Evolutionary conservation across 2,888 invertebrate genomes (phyloP).

Genomic region (Hemithea aestivaria): DNA sequence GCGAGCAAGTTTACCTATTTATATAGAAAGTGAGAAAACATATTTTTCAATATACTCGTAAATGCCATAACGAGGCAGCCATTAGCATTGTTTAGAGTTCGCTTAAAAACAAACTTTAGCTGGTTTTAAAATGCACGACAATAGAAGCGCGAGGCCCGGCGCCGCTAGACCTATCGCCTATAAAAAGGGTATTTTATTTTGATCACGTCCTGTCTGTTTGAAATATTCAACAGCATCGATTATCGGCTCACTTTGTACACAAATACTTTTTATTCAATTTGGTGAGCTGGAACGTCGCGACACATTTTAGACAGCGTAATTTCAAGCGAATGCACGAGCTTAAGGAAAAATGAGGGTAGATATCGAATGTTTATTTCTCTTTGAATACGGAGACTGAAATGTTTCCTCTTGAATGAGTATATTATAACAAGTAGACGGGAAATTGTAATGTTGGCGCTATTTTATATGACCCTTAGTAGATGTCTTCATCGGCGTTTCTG

Average conservation of each 20-base stretch:
- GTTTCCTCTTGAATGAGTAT: conserved; percentile 8
- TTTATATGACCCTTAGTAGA: too few relatives aligned
- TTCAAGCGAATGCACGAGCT: conserved; percentile 21
- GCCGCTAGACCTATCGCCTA: conserved; percentile 21
- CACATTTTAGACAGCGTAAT: conserved; percentile 34
- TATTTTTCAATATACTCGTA: too few relatives aligned
- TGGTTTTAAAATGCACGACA: conserved; percentile 45
- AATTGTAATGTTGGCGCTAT: conserved; percentile 23
- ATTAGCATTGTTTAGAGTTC: conserved; percentile 44
- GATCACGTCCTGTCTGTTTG: conserved; percentile 61
- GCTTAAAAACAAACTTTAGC: conserved; percentile 45
- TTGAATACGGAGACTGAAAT: conserved; percentile 4
- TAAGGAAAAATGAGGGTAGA: conserved; percentile 17
- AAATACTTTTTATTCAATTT: conserved; percentile 69
- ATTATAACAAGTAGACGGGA: too few relatives aligned
- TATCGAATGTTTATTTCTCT: conserved; percentile 12
- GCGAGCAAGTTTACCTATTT: too few relatives aligned
- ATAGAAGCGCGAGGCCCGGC: conserved; percentile 38
- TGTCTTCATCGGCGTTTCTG: conserved; percentile 5
- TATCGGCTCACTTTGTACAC: conserved; percentile 70
- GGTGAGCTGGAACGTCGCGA: conserved; percentile 37
- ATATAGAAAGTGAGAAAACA: too few relatives aligned
- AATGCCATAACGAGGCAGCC: conserved; percentile 19
- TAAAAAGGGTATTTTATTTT: conserved; percentile 48
- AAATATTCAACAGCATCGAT: conserved; percentile 73